A percentile compares a stretch with the other conserved stretches of the same genome.
phyloP scores from a whole-genome alignment of 2,888 invertebrate species.

The Pterostichus madidus region DNA sequence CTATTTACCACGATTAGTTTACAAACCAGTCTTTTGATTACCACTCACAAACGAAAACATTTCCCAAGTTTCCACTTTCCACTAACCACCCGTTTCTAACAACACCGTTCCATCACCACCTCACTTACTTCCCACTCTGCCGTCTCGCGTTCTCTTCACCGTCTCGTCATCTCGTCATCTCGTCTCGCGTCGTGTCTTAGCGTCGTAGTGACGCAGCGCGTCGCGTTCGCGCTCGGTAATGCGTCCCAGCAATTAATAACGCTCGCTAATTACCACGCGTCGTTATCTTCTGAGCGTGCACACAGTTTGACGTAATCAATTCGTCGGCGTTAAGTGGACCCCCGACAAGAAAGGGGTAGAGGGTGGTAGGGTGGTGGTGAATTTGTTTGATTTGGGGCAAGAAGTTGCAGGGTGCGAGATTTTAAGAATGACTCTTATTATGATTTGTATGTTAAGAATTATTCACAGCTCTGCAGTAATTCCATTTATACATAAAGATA shows the following conservation, averaged over 20 bases:
- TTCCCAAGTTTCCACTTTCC: too few species aligned
- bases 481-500: too few species aligned
- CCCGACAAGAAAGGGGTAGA: neutral
- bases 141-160: neutral
- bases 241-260: constrained; percentile 63
- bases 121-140: neutral
- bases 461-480: too few species aligned
- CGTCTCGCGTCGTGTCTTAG: neutral
- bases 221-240: constrained; percentile 19
- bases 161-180: neutral
- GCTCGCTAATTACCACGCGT: constrained; percentile 54
- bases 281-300: constrained; percentile 53
- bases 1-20: too few species aligned
- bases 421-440: too few species aligned
- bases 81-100: too few species aligned
- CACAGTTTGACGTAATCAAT: constrained; percentile 33
- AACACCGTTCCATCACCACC: too few species aligned
- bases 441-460: too few species aligned
- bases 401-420: too few species aligned
- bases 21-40: too few species aligned
- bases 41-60: too few species aligned
- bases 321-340: neutral
- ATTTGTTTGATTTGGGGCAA: neutral
- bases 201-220: too few species aligned
- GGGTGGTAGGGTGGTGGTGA: neutral